Evolutionary conservation across 1,140 invertebrate species (phyloP), one percentile per base, ranked within the genome.

Genomic region (Nephila pilipes): DNA sequence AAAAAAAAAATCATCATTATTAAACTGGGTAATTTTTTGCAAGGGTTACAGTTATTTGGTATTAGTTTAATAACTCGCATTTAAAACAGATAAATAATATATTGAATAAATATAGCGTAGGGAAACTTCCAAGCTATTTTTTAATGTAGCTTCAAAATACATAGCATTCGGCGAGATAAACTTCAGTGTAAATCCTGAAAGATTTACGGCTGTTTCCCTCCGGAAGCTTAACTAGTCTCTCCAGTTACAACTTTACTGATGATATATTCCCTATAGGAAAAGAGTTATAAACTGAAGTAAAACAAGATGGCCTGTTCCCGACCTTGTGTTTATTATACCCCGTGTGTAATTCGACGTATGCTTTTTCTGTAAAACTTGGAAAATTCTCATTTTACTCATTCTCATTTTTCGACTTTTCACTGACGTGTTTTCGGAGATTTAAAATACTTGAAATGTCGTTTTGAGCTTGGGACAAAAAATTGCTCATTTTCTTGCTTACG

Each of bases 171-270:
- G 18, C 18, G 32, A 29, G 14, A 6, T 75, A 10, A 36, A 6
- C 18, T 36, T 32, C 18, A 36, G 18, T 75, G 1, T 29, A 36
- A 1, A 75, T 75, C 29, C 2, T 32, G 5, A 36, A 36, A 32
- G 29, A 36, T 18, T 36, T 75, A 36, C 0, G 29, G 69, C 25
- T 75, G 69, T 5, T 16, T 6, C 22, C 6, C 80, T 46, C 38
- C n/a, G n/a, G n/a, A 10, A 55, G 38, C 38, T 83, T 54, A 22
- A 83, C 69, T 12, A 18, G 12, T 16, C 32, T 75, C 69, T 75
- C 69, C 69, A 75, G 69, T 75, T 75, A 36, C 32, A 75, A 29
- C 63, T 65, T 60, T 65, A n/a, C 10, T 65, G 63, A 65, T 65
- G 10, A 65, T 46, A 22, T 81, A 46, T 20, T 81, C 46, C 38